These are phyloP conservation scores for Callipepla californica DNA, from an alignment of 2,113 vertebrate genomes.

Conservation along the genomic window DNA sequence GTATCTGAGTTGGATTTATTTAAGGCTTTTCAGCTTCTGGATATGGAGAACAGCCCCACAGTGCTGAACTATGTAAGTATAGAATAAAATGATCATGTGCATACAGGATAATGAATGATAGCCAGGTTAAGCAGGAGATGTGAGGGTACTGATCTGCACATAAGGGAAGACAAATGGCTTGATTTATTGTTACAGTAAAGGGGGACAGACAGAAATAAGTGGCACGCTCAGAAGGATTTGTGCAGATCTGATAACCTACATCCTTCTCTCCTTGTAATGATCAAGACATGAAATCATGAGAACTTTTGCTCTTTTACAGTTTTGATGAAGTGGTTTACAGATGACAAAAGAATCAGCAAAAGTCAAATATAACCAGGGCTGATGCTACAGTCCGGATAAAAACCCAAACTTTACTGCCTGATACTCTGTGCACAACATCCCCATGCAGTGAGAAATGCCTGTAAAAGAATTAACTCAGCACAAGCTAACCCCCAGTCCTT, in stretches of 20 bases:
- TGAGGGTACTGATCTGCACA: rapidly evolving
- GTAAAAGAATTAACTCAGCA: neutral
- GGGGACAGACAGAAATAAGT: neutral
- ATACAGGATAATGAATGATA: neutral
- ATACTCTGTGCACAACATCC: neutral
- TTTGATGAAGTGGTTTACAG: neutral
- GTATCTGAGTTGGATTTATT: neutral
- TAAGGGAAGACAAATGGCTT: neutral
- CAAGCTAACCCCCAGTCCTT: neutral
- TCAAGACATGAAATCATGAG: rapidly evolving
- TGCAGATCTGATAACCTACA: neutral
- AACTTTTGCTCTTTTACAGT: neutral
- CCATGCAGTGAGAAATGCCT: neutral
- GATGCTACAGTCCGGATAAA: neutral
- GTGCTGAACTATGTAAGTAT: neutral
- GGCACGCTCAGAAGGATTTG: neutral
- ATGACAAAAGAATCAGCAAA: neutral
- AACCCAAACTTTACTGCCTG: neutral
- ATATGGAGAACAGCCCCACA: neutral
- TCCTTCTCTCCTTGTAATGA: neutral
- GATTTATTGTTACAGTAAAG: neutral
- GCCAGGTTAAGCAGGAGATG: neutral
- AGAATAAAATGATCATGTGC: neutral
- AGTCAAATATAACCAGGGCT: neutral
- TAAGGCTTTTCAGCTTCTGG: neutral